Evolutionary conservation across 2,113 vertebrate genomes (phyloP), one percentile per base, ranked within the genome.

Genomic region (Mungos mungo): DNA sequence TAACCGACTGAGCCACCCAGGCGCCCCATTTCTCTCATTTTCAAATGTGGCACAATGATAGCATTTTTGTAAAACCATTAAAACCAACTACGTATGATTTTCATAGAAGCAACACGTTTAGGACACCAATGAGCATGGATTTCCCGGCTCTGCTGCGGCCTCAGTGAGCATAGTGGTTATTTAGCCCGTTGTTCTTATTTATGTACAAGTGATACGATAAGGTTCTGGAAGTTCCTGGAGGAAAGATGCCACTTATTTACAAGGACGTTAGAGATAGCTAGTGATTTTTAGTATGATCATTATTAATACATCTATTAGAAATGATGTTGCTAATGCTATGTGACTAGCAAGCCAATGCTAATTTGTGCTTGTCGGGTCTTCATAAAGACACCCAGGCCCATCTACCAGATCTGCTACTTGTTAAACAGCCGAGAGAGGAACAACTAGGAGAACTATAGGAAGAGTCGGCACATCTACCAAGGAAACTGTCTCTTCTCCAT

Each of bases 251-350:
- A 79, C 10, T 88, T 50, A 86, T 81, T 0, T 35, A 60, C 2
- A 35, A 47, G 19, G 18, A 80, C 2, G 3, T 35, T 57, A 80
- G 68, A 45, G 52, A 33, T 35, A 60, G 4, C 31, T 41, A 45
- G 27, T 3, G 9, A n/a, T 8, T 88, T 54, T 31, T 71, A 12
- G 68, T 60, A 47, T 77, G 66, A n/a, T 71, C 35, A 35, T 88
- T 92, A 65, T 91, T 85, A 80, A 94, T 33, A 3, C 68, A 79
- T 52, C 33, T 80, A 8, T 96, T 54, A 96, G 45, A 86, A 88
- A 54, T 79, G 50, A 84, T 33, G 33, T 27, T 16, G 54, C 69
- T 87, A 23, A 87, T 45, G 47, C 60, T 66, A 16, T 69, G 25
- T 71, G n/a, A 35, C 35, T 79, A 68, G 93, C 68, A 57, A n/a